phyloP scores from a whole-genome alignment of 2,113 vertebrate genomes.

The Syngnathoides biaculeatus region DNA sequence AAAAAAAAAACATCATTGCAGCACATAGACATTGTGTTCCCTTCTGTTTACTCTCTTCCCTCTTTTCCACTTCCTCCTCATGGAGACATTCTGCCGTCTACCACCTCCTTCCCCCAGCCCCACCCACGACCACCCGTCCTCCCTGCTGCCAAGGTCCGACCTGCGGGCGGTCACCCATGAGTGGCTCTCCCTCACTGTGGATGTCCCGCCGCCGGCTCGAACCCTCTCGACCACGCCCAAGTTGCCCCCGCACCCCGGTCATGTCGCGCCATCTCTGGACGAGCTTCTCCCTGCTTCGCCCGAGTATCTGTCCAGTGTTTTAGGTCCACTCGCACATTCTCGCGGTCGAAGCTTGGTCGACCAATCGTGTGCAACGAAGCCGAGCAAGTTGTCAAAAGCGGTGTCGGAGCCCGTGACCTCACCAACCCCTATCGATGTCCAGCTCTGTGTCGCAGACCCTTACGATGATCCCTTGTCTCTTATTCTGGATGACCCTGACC shows the following conservation, averaged over 20 bases:
- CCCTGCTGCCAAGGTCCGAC: slow-evolving; percentile 50
- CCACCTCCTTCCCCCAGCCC: slow-evolving; percentile 57
- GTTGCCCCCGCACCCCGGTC: slow-evolving; percentile 69
- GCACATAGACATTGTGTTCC: neutral
- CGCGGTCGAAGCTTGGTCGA: slow-evolving; percentile 18
- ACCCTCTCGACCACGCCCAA: slow-evolving; percentile 60
- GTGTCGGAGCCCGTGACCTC: slow-evolving; percentile 14
- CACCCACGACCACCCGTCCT: slow-evolving; percentile 59
- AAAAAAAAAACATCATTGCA: slow-evolving; percentile 2
- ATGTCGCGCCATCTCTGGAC: slow-evolving; percentile 65
- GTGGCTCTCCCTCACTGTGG: slow-evolving; percentile 75
- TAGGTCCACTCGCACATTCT: slow-evolving; percentile 17
- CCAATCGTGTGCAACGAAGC: slow-evolving; percentile 23
- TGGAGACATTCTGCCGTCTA: slow-evolving; percentile 66
- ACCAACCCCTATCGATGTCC: slow-evolving; percentile 7
- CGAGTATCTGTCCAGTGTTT: slow-evolving; percentile 28
- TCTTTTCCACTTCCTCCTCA: slow-evolving; percentile 47
- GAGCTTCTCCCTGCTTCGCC: slow-evolving; percentile 41
- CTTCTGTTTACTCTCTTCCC: slow-evolving; percentile 37
- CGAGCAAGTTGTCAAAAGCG: slow-evolving; percentile 17
- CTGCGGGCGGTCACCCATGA: slow-evolving; percentile 69
- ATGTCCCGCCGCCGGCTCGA: slow-evolving; percentile 45
- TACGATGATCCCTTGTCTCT: slow-evolving; percentile 57
- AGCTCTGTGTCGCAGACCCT: slow-evolving; percentile 46
- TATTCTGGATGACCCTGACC: slow-evolving; percentile 43